Conservation (phyloP, 2,797 vertebrate genomes). For the Psittacula derbiana region DNA sequence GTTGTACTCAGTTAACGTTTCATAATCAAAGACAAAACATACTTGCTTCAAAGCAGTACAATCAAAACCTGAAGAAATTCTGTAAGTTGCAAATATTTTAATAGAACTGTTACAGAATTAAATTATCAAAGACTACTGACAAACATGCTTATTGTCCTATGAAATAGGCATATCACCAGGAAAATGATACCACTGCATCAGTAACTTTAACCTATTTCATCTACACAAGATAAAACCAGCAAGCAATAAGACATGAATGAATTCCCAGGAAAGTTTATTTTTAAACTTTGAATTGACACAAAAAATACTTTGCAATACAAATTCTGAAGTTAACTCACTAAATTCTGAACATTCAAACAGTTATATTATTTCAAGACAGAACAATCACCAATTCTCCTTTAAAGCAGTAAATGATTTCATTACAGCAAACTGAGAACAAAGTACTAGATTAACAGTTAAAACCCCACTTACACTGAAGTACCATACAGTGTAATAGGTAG, state of each 20-base stretch:
- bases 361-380: background rate
- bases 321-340: background rate
- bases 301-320: background rate
- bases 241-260: background rate
- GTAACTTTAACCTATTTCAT: background rate
- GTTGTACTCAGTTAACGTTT: background rate
- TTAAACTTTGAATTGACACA: background rate
- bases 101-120: background rate
- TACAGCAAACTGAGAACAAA: background rate
- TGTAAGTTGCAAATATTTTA: background rate
- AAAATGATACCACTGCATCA: background rate
- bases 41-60: constrained; percentile 37
- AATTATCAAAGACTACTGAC: background rate
- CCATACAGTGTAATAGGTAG: background rate
- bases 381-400: background rate
- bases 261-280: background rate
- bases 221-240: background rate
- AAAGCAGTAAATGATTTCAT: background rate
- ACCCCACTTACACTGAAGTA: background rate
- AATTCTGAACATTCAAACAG: background rate
- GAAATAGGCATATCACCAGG: background rate
- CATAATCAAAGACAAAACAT: background rate
- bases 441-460: background rate
- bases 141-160: background rate
- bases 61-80: constrained; percentile 35